These are phyloP conservation scores for Chamaetylas fuelleborni DNA, from an alignment of 2,113 vertebrate species.

Conservation along the genomic window DNA sequence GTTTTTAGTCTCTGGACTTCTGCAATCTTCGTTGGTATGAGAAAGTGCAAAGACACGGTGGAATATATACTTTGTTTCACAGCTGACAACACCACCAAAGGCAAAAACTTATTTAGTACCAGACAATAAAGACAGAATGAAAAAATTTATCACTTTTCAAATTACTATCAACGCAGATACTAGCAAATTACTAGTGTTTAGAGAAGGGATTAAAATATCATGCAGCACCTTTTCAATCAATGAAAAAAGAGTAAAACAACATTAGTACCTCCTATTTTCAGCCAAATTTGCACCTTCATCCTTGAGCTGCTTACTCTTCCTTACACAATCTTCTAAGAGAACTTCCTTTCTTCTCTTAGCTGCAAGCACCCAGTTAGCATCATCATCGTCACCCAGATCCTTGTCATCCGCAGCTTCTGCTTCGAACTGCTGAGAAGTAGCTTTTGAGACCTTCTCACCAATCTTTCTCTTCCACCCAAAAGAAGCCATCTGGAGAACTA, in stretches of 20 bases:
- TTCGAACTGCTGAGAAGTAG: conserved; percentile 87
- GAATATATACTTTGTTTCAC: background rate
- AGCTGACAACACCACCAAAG: background rate
- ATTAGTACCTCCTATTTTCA: conserved; percentile 83
- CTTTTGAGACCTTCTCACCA: conserved; percentile 91
- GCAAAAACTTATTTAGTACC: background rate
- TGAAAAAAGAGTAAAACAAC: background rate
- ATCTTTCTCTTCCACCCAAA: conserved; percentile 96
- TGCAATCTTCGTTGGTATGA: fast-evolving
- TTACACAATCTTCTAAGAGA: conserved; percentile 80
- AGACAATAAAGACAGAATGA: fast-evolving
- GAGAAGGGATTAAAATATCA: background rate
- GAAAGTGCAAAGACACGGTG: background rate
- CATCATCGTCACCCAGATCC: conserved; percentile 52
- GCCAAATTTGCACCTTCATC: conserved; percentile 87
- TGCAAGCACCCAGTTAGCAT: conserved; percentile 80
- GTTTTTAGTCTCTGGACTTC: background rate
- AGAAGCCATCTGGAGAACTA: conserved; percentile 84
- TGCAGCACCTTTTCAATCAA: background rate
- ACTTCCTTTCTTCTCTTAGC: conserved; percentile 82
- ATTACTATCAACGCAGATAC: fast-evolving
- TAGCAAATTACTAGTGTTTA: background rate
- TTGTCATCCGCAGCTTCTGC: conserved; percentile 78
- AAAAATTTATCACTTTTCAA: background rate
- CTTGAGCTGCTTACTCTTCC: conserved; percentile 84